Evolutionary conservation across 2,888 invertebrate genomes (phyloP), one percentile per base, ranked within the genome.

Genomic region (Auanema freiburgensis): DNA sequence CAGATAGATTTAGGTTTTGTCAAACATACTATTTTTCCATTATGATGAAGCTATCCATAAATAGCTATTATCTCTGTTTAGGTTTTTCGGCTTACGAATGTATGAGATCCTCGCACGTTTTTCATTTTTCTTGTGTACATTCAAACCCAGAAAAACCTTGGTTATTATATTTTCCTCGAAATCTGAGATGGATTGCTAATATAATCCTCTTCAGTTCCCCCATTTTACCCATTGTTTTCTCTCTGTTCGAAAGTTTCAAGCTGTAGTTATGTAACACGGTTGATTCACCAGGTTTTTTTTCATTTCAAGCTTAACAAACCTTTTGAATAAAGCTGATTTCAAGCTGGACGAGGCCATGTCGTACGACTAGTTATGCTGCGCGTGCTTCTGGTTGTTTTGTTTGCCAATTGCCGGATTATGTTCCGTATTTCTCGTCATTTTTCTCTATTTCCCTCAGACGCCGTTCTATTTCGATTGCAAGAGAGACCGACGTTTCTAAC

Each of bases 31-130:
- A 33, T 33, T 33, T 33, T 33, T 33, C 33, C 4, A 33, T 33
- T 33, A 33, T 55, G 55, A 18, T 18, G 23, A 10, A 54, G 54
- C 42, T 54, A 21, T 18, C 54, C 54, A 54, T 25, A 25, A 54
- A 1, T 42, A 14, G 16, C 11, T 6, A n/a, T 18, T 54, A 40
- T 54, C 42, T 54, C 11, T 54, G 41, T 33, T 54, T 14, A 54
- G 21, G 23, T 50, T 24, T 12, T 21, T 21, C 50, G 21, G 16
- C 11, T 50, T 50, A 23, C 16, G 50, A 50, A 16, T 50, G 12
- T 50, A 40, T 53, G 53, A 40, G n/a, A 53, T 21, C 40, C 40
- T 33, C 8, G 33, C 33, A 33, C 33, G 33, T 33, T 33, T 33
- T 33, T 33, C 33, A 33, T 33, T 33, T n/a, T n/a, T 33, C 33